Conservation (phyloP, 2,113 vertebrate genomes). For the Budorcas taxicolor region DNA sequence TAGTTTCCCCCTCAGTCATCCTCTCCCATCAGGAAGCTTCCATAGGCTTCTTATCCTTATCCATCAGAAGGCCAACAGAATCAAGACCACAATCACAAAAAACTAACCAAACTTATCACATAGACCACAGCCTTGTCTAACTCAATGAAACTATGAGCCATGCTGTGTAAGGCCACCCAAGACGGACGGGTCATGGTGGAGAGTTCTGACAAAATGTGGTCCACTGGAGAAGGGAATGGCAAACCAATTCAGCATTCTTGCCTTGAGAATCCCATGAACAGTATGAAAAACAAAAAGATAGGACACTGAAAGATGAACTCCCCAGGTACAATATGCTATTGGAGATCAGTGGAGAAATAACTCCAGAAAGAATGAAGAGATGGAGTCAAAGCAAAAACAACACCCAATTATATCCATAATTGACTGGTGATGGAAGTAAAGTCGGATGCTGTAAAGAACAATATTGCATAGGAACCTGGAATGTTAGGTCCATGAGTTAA, state of each 20-base stretch:
- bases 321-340: background rate
- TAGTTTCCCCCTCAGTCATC: background rate
- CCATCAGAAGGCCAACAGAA: background rate
- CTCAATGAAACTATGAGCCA: background rate
- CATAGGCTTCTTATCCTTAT: background rate
- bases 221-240: background rate
- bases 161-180: background rate
- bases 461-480: background rate
- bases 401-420: background rate
- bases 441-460: background rate
- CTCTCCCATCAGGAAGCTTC: background rate
- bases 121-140: background rate
- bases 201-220: background rate
- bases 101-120: background rate
- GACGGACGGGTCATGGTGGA: fast-evolving
- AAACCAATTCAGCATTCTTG: background rate
- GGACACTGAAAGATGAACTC: background rate
- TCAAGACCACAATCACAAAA: background rate
- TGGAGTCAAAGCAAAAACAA: background rate
- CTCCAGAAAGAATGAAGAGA: background rate
- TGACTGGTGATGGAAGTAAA: background rate
- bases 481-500: background rate
- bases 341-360: background rate
- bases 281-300: background rate
- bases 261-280: background rate